Evolutionary conservation across 2,797 vertebrate genomes (phyloP), one percentile per base, ranked within the genome.

Genomic region (Todus mexicanus): DNA sequence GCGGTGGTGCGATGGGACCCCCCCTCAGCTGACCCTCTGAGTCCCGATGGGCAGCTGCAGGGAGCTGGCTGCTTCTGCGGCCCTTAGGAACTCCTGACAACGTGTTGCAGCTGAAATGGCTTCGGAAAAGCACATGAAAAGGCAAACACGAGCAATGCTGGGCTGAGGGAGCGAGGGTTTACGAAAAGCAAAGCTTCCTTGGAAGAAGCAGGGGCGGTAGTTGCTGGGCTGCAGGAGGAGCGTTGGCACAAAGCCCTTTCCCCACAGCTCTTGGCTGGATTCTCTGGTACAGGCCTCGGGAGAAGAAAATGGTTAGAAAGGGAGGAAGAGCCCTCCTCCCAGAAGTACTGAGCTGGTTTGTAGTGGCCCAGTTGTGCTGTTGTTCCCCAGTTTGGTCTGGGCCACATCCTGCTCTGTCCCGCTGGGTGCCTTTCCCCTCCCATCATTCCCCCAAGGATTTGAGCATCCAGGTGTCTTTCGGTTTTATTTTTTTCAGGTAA

Each of bases 151-250:
- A 60, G 48, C 12, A 5, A 35, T 26, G 25, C 75, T 47, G 69
- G 35, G 40, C 38, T 91, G 45, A 54, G 79, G 80, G 92, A 79
- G 54, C 15, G 88, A 83, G 73, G 76, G 42, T 26, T 68, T 84
- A 26, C 38, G 77, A 76, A 60, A 77, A 73, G 70, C 56, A 38
- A 50, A 74, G 14, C 50, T 87, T 90, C 84, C 82, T 50, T 37
- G 35, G 50, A 17, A 65, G 82, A 63, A 61, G 54, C 4, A 1
- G 33, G 15, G 70, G 22, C 1, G 56, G 81, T 15, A 37, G 74
- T 50, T 31, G 72, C 84, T 61, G 85, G 69, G 85, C 65, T 68
- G 79, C 14, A 7, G 71, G 75, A 85, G 72, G 57, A 84, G 79
- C 1, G 6, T 35, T 87, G 81, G 77, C 92, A 79, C 38, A 0